Conservation (phyloP, 2,113 vertebrate genomes). For the Brienomyrus longianalis region DNA sequence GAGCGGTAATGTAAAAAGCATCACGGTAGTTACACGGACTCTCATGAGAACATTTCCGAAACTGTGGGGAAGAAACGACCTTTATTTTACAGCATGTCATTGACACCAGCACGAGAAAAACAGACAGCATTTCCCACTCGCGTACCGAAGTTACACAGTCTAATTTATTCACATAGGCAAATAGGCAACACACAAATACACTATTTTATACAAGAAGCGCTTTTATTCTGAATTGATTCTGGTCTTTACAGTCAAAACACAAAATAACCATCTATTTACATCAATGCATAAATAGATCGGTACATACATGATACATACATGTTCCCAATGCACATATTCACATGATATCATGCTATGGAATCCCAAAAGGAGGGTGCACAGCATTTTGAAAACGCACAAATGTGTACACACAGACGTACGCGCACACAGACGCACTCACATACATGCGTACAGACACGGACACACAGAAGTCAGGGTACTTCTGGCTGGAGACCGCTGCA, state of each 20-base stretch:
- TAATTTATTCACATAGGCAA: background rate
- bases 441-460: slow-evolving; percentile 30
- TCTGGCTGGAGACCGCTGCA: slow-evolving; percentile 46
- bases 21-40: background rate
- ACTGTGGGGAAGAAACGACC: background rate
- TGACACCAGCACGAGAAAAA: slow-evolving; percentile 16
- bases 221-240: slow-evolving; percentile 57
- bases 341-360: slow-evolving; percentile 61
- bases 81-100: background rate
- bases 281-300: slow-evolving; percentile 59
- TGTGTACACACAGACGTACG: slow-evolving; percentile 31
- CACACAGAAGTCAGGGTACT: slow-evolving; percentile 55
- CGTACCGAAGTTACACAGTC: slow-evolving; percentile 1
- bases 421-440: slow-evolving; percentile 46
- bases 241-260: slow-evolving; percentile 52
- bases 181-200: slow-evolving; percentile 34
- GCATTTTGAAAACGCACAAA: slow-evolving; percentile 53
- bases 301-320: slow-evolving; percentile 66
- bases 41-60: background rate
- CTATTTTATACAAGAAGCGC: slow-evolving; percentile 49
- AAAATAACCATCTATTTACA: slow-evolving; percentile 60
- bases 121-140: slow-evolving; percentile 16
- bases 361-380: slow-evolving; percentile 53
- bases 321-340: slow-evolving; percentile 63
- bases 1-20: slow-evolving; percentile 1